These are phyloP conservation scores for Venustoraphidia nigricollis DNA, from an alignment of 2,888 invertebrate species.

Conservation along the genomic window DNA sequence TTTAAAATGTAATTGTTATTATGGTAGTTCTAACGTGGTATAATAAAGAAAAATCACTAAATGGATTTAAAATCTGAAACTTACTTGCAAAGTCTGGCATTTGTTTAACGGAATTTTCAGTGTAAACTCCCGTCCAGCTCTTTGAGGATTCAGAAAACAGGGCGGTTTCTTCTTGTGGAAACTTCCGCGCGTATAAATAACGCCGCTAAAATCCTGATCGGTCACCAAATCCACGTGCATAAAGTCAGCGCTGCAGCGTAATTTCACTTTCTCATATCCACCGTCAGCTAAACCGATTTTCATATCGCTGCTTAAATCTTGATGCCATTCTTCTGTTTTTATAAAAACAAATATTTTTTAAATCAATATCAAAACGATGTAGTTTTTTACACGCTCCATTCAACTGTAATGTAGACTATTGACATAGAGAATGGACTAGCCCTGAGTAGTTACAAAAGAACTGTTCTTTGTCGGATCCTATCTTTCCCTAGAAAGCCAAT, in stretches of 20 bases:
- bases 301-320: slow-evolving; percentile 37
- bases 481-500: too few species aligned
- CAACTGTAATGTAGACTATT: too few species aligned
- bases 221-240: slow-evolving; percentile 31
- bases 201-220: slow-evolving; percentile 39
- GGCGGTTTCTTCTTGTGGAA: slow-evolving; percentile 37
- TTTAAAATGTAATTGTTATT: background rate
- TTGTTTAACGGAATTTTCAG: slow-evolving; percentile 38
- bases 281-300: slow-evolving; percentile 37
- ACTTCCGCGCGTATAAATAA: slow-evolving; percentile 45
- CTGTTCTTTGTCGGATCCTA: too few species aligned
- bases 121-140: slow-evolving; percentile 29
- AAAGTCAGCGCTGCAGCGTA: slow-evolving; percentile 38
- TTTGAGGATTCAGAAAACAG: slow-evolving; percentile 36
- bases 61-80: slow-evolving; percentile 3
- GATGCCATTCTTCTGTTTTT: slow-evolving; percentile 28
- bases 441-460: too few species aligned
- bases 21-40: too few species aligned
- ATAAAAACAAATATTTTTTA: background rate
- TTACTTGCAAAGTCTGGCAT: slow-evolving; percentile 36
- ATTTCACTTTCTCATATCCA: slow-evolving; percentile 37
- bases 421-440: too few species aligned
- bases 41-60: too few species aligned
- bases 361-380: background rate
- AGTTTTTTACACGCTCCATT: too few species aligned